Conservation (phyloP, 2,113 vertebrate species). For the Sclerurus mexicanus region DNA sequence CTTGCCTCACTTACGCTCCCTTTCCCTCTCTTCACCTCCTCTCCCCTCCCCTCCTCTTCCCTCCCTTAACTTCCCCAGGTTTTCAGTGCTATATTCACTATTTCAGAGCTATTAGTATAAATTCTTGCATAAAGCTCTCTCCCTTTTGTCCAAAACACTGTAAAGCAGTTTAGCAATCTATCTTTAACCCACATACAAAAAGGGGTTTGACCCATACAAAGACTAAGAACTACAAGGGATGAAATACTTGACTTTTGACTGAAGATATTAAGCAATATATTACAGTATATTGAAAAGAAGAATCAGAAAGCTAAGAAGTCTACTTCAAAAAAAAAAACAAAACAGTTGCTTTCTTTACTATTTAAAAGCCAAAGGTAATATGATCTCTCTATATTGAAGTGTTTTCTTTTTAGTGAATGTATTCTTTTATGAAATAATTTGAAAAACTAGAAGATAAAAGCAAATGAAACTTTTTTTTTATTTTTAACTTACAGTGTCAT, state of each 20-base stretch:
- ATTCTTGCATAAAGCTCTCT: neutral
- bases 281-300: neutral
- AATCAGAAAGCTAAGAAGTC: neutral
- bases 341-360: neutral
- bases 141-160: neutral
- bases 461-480: neutral
- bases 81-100: neutral
- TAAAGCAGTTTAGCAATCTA: neutral
- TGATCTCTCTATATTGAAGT: neutral
- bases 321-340: neutral
- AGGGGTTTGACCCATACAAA: neutral
- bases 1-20: too few relatives aligned
- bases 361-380: neutral
- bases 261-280: neutral
- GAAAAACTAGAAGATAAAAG: neutral
- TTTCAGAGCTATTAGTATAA: neutral
- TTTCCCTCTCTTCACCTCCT: too few relatives aligned
- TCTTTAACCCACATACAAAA: neutral
- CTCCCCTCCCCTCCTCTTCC: fast-evolving
- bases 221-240: neutral
- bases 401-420: neutral
- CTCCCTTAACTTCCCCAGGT: neutral
- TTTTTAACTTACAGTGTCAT: too few relatives aligned
- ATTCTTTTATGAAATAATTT: neutral
- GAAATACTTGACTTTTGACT: neutral